Percentiles rank a stretch among this genome's conserved stretches.
These are phyloP conservation scores for Carterocephalus palaemon DNA, from an alignment of 2,888 invertebrate species.

Conservation along the genomic window DNA sequence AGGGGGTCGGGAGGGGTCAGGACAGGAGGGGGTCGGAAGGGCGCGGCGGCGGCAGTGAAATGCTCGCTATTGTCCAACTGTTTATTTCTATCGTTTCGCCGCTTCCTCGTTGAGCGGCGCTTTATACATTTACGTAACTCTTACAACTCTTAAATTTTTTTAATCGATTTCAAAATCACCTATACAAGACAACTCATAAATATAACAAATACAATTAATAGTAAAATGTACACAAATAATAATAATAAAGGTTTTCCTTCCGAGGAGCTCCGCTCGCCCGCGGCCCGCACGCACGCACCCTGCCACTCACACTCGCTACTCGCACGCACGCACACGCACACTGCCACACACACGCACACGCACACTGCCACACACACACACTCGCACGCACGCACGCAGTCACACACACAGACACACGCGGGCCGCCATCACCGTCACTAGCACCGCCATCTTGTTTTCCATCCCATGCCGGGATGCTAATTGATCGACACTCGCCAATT, in stretches of 20 bases:
- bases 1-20: too few relatives aligned
- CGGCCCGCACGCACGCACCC: conserved; percentile 1
- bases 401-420: conserved; percentile 4
- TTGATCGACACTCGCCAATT: conserved; percentile 27
- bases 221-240: conserved; percentile 63
- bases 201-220: conserved; percentile 61
- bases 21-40: too few relatives aligned
- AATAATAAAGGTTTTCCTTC: conserved; percentile 48
- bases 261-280: conserved; percentile 22
- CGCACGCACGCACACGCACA: neutral
- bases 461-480: conserved; percentile 40
- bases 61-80: conserved; percentile 64
- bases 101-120: conserved; percentile 44
- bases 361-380: neutral
- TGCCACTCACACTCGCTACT: too few relatives aligned
- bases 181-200: conserved; percentile 61
- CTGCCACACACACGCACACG: conserved; percentile 10
- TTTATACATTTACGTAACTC: conserved; percentile 39
- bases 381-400: neutral
- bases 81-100: conserved; percentile 55
- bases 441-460: conserved; percentile 53
- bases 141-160: conserved; percentile 58
- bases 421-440: conserved; percentile 37
- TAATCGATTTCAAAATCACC: conserved; percentile 40
- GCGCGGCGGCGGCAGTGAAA: conserved; percentile 39